Evolutionary conservation across 2,797 vertebrate species (phyloP), one percentile per base, ranked within the genome.

Genomic region (Sebastes cheni): DNA sequence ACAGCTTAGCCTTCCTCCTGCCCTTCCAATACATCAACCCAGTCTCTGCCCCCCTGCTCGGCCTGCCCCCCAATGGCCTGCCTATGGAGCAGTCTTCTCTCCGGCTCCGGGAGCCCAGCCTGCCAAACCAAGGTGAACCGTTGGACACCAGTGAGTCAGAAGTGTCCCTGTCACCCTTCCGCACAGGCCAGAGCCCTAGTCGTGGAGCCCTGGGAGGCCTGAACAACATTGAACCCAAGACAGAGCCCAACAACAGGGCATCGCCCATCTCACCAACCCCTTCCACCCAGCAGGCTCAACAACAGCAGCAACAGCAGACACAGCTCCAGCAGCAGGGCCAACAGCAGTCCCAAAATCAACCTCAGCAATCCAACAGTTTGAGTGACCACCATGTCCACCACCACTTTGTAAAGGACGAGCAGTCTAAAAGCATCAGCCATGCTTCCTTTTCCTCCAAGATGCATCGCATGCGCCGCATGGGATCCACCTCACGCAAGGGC

Each of bases 1-100:
- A 99, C 86, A 99, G 99, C 89, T 95, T 99, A 92, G 99, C 99
- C 60, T 99, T 99, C 90, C 94, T 99, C 55, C 95, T 99, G 91
- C 98, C 98, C 81, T 99, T 99, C 95, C 99, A 99, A 81, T 99
- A 99, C 82, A 99, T 99, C 90, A 99, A 99, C 90, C 98, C 99
- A 18, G 98, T 99, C 58, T 99, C 98, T 59, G 99, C 98, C 67
- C 99, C 99, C 0, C 95, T 99, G 93, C 93, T 99, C 50, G 98
- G 98, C 79, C 93, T 99, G 90, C 99, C 99, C 81, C 99, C 98
- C n/a, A 99, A 99, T 0, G 97, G 98, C 74, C 94, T 99, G 29
- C 95, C 97, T 20, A 92, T 99, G 89, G 99, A 99, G 74, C 98
- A 99, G 81, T 96, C 99, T 2, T 92, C 97, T 76, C 96, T 99